These are phyloP conservation scores for Otolemur garnettii DNA, from an alignment of 2,113 vertebrate species.

Conservation along the genomic window DNA sequence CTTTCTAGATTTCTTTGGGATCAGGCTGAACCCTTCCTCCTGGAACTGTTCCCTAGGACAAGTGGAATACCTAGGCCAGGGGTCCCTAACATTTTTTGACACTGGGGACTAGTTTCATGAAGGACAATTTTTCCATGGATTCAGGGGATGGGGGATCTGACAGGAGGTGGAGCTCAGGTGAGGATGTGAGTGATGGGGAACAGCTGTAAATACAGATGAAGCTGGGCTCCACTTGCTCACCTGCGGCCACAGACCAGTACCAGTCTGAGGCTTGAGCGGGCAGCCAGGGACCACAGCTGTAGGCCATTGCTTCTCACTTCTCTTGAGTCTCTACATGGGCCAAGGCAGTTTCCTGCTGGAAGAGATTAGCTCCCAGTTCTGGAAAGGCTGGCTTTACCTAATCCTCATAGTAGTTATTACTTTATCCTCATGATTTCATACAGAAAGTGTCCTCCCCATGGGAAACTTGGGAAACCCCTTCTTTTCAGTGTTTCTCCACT, in stretches of 20 bases:
- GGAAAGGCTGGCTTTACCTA: not conserved
- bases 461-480: not conserved
- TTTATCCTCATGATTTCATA: not conserved
- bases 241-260: too few relatives aligned
- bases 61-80: too few relatives aligned
- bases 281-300: too few relatives aligned
- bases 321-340: not conserved
- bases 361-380: not conserved
- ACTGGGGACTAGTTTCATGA: too few relatives aligned
- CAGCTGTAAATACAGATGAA: too few relatives aligned
- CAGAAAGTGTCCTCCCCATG: not conserved
- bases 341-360: not conserved
- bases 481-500: not conserved
- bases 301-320: not conserved
- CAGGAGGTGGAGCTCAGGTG: too few relatives aligned
- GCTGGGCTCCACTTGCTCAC: too few relatives aligned
- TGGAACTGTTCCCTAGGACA: not conserved
- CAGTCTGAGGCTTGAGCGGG: too few relatives aligned
- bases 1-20: not conserved
- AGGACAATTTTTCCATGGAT: too few relatives aligned
- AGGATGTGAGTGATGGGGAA: too few relatives aligned
- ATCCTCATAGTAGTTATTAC: not conserved
- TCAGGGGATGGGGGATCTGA: too few relatives aligned
- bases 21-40: not conserved
- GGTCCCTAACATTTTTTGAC: too few relatives aligned